Conservation (phyloP, 2,797 vertebrate genomes). For the Neosalanx taihuensis region DNA sequence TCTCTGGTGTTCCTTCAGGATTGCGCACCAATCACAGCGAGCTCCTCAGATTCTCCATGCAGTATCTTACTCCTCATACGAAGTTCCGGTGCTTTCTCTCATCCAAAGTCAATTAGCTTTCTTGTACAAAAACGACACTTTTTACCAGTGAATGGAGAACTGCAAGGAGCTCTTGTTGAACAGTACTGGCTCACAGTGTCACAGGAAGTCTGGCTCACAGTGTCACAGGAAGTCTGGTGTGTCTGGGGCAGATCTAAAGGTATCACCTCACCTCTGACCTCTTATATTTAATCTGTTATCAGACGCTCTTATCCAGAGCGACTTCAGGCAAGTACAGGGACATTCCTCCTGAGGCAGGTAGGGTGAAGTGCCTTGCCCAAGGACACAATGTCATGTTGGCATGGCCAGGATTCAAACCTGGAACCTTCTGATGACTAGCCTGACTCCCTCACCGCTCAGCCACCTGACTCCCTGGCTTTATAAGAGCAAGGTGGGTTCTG, state of each 20-base stretch:
- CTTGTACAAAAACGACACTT: constrained; percentile 6
- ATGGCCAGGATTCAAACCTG: too few species aligned
- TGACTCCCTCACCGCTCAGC: too few species aligned
- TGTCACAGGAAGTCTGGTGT: constrained; percentile 5
- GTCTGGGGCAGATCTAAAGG: too few species aligned
- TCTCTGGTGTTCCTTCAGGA: background rate
- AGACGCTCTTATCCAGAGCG: too few species aligned
- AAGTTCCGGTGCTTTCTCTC: background rate
- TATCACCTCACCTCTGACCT: too few species aligned
- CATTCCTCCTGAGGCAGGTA: too few species aligned
- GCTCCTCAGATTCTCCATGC: background rate
- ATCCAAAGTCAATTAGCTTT: constrained; percentile 2
- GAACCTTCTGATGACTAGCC: too few species aligned
- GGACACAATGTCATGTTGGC: too few species aligned
- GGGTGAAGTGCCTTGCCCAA: too few species aligned
- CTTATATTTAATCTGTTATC: too few species aligned
- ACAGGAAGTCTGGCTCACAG: constrained; percentile 9
- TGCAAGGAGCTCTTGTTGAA: background rate
- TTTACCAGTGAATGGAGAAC: background rate
- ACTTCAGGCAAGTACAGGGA: too few species aligned
- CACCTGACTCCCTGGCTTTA: too few species aligned
- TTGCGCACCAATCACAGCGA: background rate
- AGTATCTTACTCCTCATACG: background rate
- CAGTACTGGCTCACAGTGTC: background rate
- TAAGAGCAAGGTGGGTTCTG: background rate